Evolutionary conservation across 2,113 vertebrate species (phyloP), one percentile per base, ranked within the genome.

Genomic region (Poecilia latipinna): DNA sequence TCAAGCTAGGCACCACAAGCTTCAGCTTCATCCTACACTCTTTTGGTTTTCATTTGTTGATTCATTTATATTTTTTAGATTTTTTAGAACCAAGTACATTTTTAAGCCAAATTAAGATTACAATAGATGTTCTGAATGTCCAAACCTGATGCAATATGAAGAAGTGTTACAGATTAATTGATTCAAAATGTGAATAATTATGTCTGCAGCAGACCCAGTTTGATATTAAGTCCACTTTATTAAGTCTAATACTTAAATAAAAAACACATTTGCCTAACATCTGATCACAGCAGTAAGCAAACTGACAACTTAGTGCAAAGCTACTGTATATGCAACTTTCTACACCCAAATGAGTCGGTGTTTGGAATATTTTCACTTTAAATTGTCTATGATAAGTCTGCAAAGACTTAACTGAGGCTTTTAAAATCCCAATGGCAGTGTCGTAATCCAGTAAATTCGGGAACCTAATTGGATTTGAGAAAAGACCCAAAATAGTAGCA

Each of bases 381-480:
- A 82, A 89, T 89, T 86, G 85, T 89, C 85, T 72, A 31, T 54
- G 80, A 84, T 75, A 84, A 85, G 84, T 89, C 68, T 67, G 81
- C 54, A 90, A 85, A 88, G 76, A 85, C 80, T 82, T 68, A 90
- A 84, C 64, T 32, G 32, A 87, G 68, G 70, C 71, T 79, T 76
- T 82, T 86, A 78, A 89, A 91, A 89, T 83, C 85, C 87, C 84
- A 86, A 88, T 74, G 92, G 80, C 77, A 57, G 60, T 87, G 88
- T 89, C 80, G 90, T 89, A 93, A 92, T 93, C 90, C 90, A 80
- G 78, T 79, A 88, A 90, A 92, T 89, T 87, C 80, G 44, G 60
- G 78, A 78, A 69, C 76, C 84, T 93, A 94, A 94, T 93, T 94
- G 91, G 92, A 92, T 93, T 91, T 92, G 82, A 82, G 68, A 78